phyloP scores from a whole-genome alignment of 2,113 vertebrate species.

The Blennius ocellaris region DNA sequence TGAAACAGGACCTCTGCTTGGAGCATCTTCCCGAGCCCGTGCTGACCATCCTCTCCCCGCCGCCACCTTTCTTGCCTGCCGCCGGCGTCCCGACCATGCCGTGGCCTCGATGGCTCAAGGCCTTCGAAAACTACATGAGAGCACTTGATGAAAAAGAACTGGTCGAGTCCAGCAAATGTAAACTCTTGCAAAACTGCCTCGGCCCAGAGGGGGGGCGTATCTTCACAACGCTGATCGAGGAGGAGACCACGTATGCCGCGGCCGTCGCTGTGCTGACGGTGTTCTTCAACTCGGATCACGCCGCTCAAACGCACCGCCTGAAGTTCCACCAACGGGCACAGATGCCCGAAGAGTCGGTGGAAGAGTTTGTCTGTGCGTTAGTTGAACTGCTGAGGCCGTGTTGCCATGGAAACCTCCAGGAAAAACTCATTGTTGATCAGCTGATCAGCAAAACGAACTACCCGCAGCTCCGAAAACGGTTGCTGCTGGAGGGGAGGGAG shows the following conservation, averaged over 20 bases:
- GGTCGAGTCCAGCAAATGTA: conserved; percentile 58
- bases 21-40: conserved; percentile 60
- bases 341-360: conserved; percentile 55
- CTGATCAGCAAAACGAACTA: conserved; percentile 65
- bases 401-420: conserved; percentile 20
- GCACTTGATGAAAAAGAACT: conserved; percentile 63
- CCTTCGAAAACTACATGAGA: conserved; percentile 68
- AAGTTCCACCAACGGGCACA: conserved; percentile 68
- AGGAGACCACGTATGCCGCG: conserved; percentile 30
- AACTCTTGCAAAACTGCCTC: conserved; percentile 69
- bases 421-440: conserved; percentile 63
- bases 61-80: conserved; percentile 58
- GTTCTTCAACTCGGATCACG: conserved; percentile 47
- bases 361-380: conserved; percentile 58
- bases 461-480: conserved; percentile 48
- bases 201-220: conserved; percentile 69
- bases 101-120: conserved; percentile 69
- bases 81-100: conserved; percentile 43
- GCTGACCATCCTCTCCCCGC: conserved; percentile 68
- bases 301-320: conserved; percentile 41
- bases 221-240: conserved; percentile 39
- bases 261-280: conserved; percentile 55
- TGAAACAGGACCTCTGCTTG: conserved; percentile 4
- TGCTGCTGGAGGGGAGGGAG: conserved; percentile 30
- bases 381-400: conserved; percentile 57